Evolutionary conservation across 2,113 vertebrate species (phyloP).

Genomic region (Stegastes partitus): DNA sequence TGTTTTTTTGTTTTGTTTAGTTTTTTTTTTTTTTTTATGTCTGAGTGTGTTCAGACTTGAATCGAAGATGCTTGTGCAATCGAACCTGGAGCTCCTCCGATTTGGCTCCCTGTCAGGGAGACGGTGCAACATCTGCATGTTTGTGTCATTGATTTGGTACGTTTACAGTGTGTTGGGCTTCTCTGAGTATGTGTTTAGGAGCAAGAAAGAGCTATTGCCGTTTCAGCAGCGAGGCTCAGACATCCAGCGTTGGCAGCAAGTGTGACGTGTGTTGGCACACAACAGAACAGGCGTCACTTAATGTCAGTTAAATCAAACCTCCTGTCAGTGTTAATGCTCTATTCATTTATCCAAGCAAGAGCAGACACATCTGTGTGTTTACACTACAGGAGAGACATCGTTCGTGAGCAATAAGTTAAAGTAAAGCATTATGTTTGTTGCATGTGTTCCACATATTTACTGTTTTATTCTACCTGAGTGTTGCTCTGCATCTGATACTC

Average conservation of each 20-base stretch:
- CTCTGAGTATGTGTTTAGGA: background rate
- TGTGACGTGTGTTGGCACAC: constrained; percentile 10
- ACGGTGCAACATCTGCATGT: background rate
- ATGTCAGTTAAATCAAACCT: constrained; percentile 11
- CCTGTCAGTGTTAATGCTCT: constrained; percentile 1
- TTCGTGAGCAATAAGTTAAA: background rate
- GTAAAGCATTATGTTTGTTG: background rate
- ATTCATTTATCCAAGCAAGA: constrained; percentile 16
- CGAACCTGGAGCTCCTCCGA: constrained; percentile 21
- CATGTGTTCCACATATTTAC: no score
- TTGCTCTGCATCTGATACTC: no score
- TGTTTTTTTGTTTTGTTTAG: background rate
- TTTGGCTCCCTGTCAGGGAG: constrained; percentile 15
- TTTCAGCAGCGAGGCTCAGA: background rate
- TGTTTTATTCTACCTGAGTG: no score
- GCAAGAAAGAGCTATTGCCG: background rate
- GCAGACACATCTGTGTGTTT: constrained; percentile 46
- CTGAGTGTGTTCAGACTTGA: constrained; percentile 71
- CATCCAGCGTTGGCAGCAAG: background rate
- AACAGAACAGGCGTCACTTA: constrained; percentile 21
- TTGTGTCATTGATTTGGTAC: constrained; percentile 15
- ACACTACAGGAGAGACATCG: background rate
- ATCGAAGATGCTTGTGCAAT: constrained; percentile 48
- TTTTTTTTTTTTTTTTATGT: background rate
- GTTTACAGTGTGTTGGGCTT: background rate